Evolutionary conservation across 2,888 invertebrate genomes (phyloP).

Genomic region (Acronicta alni): DNA sequence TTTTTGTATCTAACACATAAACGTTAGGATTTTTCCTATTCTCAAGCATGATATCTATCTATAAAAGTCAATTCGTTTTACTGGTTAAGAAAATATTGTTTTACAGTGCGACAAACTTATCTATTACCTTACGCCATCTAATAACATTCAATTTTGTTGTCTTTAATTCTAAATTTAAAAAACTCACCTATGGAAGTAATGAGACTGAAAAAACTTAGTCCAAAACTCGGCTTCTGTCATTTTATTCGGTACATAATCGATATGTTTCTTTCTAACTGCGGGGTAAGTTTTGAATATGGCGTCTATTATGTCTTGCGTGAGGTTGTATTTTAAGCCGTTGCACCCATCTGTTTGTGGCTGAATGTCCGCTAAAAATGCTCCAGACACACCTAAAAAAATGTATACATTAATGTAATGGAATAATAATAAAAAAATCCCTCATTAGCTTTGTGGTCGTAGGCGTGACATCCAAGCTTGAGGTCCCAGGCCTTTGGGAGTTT

Average conservation of each 20-base stretch:
- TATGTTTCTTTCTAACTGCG: constrained; percentile 98
- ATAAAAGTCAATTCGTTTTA: too few relatives aligned
- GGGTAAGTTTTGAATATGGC: constrained; percentile 99
- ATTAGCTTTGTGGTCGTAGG: too few relatives aligned
- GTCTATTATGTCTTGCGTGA: constrained; percentile 98
- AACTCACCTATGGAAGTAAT: constrained; percentile 97
- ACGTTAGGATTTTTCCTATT: too few relatives aligned
- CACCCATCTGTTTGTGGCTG: constrained; percentile 99
- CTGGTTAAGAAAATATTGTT: too few relatives aligned
- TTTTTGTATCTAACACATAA: too few relatives aligned
- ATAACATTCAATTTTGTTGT: not conserved
- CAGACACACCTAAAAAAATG: constrained; percentile 90
- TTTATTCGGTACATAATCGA: constrained; percentile 98
- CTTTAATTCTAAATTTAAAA: not conserved
- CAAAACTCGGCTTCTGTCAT: constrained; percentile 99
- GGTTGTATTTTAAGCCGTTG: constrained; percentile 98
- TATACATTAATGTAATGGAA: too few relatives aligned
- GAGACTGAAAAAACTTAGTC: constrained; percentile 99
- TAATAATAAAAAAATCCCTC: too few relatives aligned
- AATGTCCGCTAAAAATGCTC: constrained; percentile 96
- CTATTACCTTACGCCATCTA: not conserved
- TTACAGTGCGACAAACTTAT: too few relatives aligned
- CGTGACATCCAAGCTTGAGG: too few relatives aligned
- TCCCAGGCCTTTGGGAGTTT: too few relatives aligned
- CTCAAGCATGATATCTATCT: too few relatives aligned